These are phyloP conservation scores for Archaeoteleia sp. DNA, from an alignment of 2,888 invertebrate species.

Conservation along the genomic window DNA sequence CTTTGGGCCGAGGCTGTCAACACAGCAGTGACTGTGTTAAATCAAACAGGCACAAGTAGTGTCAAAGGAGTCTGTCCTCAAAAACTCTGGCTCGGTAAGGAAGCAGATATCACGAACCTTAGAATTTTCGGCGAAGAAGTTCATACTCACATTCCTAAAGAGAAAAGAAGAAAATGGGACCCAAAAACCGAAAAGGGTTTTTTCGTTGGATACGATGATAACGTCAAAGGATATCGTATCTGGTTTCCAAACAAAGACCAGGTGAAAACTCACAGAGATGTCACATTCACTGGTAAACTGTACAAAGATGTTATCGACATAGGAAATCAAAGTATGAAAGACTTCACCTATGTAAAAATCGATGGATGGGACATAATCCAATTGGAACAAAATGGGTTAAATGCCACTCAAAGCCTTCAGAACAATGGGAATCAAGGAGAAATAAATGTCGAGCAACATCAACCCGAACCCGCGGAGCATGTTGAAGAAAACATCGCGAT, in stretches of 20 bases:
- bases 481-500: too few species aligned
- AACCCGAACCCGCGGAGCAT: too few species aligned
- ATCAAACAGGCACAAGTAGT: conserved; percentile 5
- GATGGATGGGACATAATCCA: background rate
- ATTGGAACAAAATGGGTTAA: background rate
- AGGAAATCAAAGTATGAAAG: background rate
- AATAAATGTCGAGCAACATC: too few species aligned
- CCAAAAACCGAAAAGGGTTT: conserved; percentile 15
- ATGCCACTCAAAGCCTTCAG: too few species aligned
- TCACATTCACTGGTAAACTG: conserved; percentile 7
- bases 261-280: conserved; percentile 8
- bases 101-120: conserved; percentile 5
- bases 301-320: background rate
- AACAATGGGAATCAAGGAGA: too few species aligned
- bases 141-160: conserved; percentile 37
- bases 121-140: conserved; percentile 54
- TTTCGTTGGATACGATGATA: conserved; percentile 20
- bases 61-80: background rate
- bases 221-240: conserved; percentile 18
- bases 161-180: conserved; percentile 19
- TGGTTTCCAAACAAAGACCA: conserved; percentile 18
- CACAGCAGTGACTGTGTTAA: background rate
- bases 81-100: background rate
- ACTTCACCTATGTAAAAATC: background rate
- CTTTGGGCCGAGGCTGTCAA: conserved; percentile 8